Evolutionary conservation across 1,140 invertebrate species (phyloP), one percentile per base, ranked within the genome.

Genomic region (Scaptomyza hsui): DNA sequence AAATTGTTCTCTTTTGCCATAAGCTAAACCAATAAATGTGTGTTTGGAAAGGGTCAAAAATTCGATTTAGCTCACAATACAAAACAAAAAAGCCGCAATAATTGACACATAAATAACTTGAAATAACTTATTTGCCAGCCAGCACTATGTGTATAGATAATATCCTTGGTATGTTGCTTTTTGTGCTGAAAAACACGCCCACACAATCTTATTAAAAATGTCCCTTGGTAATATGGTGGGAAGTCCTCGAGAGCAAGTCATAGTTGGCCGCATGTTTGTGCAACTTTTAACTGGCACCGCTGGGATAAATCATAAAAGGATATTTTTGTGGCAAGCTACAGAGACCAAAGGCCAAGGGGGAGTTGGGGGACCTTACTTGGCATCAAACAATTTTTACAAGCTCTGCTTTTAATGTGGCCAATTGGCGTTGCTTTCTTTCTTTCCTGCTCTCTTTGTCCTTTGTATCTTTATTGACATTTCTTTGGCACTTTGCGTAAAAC

Each of bases 291-390:
- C 75, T 71, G 75, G 67, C 75, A 78, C 75, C 75, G 67, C 72
- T 78, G 75, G 75, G 75, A 75, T 75, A 78, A 78, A 78, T 78
- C 75, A 78, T 78, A 78, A 74, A 78, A 78, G 75, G 67, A 78
- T 78, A 78, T 78, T 78, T 67, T 60, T 64, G 49, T 65, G 68
- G 72, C 49, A 39, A 44, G 19, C 15, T 9, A 7, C 16, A 16
- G 49, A n/a, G 49, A 39, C n/a, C n/a, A n/a, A n/a, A n/a, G n/a
- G n/a, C n/a, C n/a, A n/a, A n/a, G n/a, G n/a, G n/a, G n/a, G n/a
- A n/a, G n/a, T n/a, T n/a, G n/a, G 48, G 26, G 64, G 57, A 53
- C 67, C 63, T 74, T 74, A 74, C 67, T 64, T 64, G 67, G 12
- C 18, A 57, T 24, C 29, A 71, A 64, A 63, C 64, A 63, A 73